Percentiles rank a stretch among this genome's conserved stretches.
Evolutionary conservation across 2,113 vertebrate species (phyloP).

Genomic region (Chloropsis cyanopogon): DNA sequence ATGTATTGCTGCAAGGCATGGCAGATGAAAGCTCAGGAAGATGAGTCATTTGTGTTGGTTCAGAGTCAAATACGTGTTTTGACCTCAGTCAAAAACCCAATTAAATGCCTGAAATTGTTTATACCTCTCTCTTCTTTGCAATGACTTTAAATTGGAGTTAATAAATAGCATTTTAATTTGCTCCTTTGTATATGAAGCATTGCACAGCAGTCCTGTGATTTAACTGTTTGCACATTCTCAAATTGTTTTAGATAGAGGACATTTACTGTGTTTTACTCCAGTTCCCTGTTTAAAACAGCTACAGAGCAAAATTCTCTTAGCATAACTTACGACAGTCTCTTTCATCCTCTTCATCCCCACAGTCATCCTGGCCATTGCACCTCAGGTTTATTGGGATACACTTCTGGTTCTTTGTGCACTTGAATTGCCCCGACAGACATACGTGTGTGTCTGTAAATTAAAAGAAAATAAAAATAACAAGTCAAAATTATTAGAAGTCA

Average conservation of each 20-base stretch:
- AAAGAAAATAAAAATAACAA: not conserved
- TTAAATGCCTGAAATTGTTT: slow-evolving; percentile 17
- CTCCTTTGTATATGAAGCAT: not conserved
- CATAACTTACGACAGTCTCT: slow-evolving; percentile 91
- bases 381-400: slow-evolving; percentile 95
- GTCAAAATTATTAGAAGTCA: not conserved
- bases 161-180: not conserved
- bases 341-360: slow-evolving; percentile 95
- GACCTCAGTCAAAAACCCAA: not conserved
- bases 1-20: not conserved
- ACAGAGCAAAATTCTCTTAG: not conserved
- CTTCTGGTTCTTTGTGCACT: slow-evolving; percentile 92
- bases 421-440: slow-evolving; percentile 96
- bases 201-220: not conserved
- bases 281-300: not conserved
- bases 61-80: not conserved
- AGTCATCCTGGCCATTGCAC: slow-evolving; percentile 96
- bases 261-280: not conserved
- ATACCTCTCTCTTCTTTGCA: not conserved
- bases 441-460: slow-evolving; percentile 87
- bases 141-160: not conserved
- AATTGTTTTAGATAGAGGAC: not conserved
- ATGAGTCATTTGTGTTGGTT: not conserved
- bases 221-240: not conserved
- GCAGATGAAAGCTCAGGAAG: slow-evolving; percentile 19